Evolutionary conservation across 1,140 invertebrate species (phyloP).

Genomic region (Triops longicaudatus): DNA sequence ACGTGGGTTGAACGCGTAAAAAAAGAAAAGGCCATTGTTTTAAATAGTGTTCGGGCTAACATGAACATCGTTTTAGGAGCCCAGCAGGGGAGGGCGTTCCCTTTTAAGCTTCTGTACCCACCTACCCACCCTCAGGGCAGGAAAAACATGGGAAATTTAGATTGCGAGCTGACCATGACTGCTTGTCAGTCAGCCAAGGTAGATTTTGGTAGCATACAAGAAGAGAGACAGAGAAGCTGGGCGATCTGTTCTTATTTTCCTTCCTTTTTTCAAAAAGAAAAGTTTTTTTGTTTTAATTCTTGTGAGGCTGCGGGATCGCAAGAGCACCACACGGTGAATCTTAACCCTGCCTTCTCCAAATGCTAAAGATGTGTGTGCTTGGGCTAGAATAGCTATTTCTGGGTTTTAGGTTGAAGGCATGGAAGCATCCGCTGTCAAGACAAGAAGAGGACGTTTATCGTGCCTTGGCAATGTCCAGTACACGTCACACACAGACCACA

Average conservation of each 20-base stretch:
- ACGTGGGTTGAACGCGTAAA: too few relatives aligned
- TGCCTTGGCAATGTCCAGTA: background rate
- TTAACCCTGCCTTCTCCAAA: background rate
- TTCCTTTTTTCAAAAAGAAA: too few relatives aligned
- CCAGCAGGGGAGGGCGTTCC: background rate
- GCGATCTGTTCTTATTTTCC: too few relatives aligned
- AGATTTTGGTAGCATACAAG: constrained; percentile 1
- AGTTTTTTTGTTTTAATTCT: too few relatives aligned
- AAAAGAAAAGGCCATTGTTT: background rate
- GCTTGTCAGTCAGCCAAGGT: constrained; percentile 14
- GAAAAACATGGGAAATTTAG: background rate
- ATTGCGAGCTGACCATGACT: constrained; percentile 1
- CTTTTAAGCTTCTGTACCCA: background rate
- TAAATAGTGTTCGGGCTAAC: background rate
- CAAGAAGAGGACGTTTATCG: constrained; percentile 15
- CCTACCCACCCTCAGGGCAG: background rate
- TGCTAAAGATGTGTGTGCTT: constrained; percentile 1
- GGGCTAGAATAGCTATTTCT: background rate
- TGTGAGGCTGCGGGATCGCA: too few relatives aligned
- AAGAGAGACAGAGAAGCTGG: background rate
- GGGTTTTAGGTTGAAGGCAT: background rate
- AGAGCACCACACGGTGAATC: constrained; percentile 2
- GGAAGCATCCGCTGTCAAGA: constrained; percentile 5
- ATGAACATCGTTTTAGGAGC: background rate
- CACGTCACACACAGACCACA: background rate